phyloP scores from a whole-genome alignment of 2,113 vertebrate genomes.

The Apteryx owenii region DNA sequence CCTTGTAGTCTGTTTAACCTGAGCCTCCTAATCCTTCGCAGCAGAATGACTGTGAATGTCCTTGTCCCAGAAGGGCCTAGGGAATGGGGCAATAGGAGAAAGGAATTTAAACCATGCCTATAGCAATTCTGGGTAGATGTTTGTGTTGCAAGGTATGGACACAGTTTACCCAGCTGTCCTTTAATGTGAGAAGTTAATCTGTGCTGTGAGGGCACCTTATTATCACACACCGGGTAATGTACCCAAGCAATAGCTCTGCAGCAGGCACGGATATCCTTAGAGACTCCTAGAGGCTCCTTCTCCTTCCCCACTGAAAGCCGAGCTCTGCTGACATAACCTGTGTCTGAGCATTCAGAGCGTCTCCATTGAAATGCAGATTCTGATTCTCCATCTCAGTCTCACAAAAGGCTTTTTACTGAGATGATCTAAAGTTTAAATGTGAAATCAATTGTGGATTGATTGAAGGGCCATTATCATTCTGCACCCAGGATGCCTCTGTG shows the following conservation, averaged over 20 bases:
- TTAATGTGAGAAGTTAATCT: not conserved
- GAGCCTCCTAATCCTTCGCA: not conserved
- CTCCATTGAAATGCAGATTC: constrained; percentile 38
- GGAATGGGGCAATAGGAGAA: not conserved
- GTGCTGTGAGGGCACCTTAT: not conserved
- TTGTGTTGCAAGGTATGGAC: not conserved
- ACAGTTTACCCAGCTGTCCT: not conserved
- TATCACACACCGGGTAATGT: not conserved
- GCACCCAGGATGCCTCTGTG: not conserved
- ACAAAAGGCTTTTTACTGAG: constrained; percentile 32
- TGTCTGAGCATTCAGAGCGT: not conserved
- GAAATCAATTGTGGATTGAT: constrained; percentile 23
- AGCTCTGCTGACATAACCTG: not conserved
- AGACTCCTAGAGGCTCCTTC: not conserved
- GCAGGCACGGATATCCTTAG: not conserved
- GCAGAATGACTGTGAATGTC: not conserved
- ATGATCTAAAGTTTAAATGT: constrained; percentile 32
- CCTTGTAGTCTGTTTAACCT: not conserved
- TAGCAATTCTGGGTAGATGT: not conserved
- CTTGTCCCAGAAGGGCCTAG: not conserved
- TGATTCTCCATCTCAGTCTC: not conserved
- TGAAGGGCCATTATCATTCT: not conserved
- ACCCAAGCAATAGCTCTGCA: not conserved
- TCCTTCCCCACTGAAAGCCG: not conserved
- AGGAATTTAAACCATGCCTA: not conserved